Base-by-base conservation (phyloP, 2,113 vertebrate species). In the Mustelus asterias region DNA sequence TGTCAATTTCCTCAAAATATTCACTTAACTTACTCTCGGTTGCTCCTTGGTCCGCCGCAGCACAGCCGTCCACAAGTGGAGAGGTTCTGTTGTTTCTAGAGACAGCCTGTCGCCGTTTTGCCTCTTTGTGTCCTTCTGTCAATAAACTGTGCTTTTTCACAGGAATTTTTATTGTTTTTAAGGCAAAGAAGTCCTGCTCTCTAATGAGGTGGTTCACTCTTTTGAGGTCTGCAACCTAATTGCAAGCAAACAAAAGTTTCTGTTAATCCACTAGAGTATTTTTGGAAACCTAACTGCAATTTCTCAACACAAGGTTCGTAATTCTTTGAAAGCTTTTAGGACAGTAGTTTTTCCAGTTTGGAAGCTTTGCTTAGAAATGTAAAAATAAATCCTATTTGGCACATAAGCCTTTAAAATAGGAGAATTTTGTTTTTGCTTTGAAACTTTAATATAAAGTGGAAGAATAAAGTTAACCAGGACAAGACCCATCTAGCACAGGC, bases 171-270 rank as follows among this genome's bases (percentile, higher is more conserved):
- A 99, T 98, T 0, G 97, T 98, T 97, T 99, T 99, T 83, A 99
- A 97, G 0, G 98, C 99, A 9, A 98, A 99, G 48, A 99, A 96
- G 97, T 99, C 99, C 97, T 99, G 99, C 96, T 99, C 99, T 95
- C 98, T 97, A 95, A 99, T 98, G 37, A 99, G 98, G 97, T 98
- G 99, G 97, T 99, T 99, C 78, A 98, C 97, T 3, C 98, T 98
- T 97, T 99, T 99, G 97, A 99, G 98, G 96, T 99, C 99, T 0
- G 99, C 98, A 11, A 99, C 99, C 99, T 99, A 96, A 86, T 96
- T 96, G 97, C 97, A 22, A 96, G 85, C 96, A 41, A 96, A 95
- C 83, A 93, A 96, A 96, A 95, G 33, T 65, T 93, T 26, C 16
- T 93, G 18, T 93, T 95, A 70, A 95, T 95, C 63, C 60, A 65